Percentiles rank a stretch among this genome's conserved stretches.
These are phyloP conservation scores for Caenorhabditis japonica DNA, from an alignment of 2,888 invertebrate genomes.

Conservation along the genomic window DNA sequence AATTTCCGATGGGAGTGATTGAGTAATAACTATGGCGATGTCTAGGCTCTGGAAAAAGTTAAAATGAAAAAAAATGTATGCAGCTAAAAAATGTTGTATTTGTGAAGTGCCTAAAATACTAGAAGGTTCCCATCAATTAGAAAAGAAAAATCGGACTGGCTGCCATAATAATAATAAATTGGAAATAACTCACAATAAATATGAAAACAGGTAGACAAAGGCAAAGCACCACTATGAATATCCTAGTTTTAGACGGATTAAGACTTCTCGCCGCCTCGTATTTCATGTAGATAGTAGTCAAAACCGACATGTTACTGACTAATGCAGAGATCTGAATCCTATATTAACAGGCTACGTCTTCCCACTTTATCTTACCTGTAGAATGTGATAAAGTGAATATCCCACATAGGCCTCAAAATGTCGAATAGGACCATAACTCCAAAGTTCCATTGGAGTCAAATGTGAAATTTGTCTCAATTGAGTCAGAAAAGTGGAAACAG, in stretches of 20 bases:
- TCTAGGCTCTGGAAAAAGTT: slow-evolving; percentile 5
- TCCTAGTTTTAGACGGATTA: not conserved
- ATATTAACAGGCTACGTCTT: not conserved
- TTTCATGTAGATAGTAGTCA: slow-evolving; percentile 18
- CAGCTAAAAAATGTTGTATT: not conserved
- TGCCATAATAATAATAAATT: not conserved
- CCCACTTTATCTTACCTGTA: slow-evolving; percentile 2
- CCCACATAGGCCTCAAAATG: slow-evolving; percentile 3
- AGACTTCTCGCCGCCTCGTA: slow-evolving; percentile 6
- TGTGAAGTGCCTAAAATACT: no score
- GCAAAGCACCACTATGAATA: not conserved
- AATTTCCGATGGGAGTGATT: slow-evolving; percentile 3
- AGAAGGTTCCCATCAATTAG: no score
- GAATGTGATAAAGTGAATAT: slow-evolving; percentile 7
- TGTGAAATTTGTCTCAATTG: slow-evolving; percentile 11
- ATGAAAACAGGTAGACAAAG: not conserved
- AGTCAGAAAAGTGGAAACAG: not conserved
- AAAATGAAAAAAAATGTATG: no score
- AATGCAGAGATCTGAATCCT: slow-evolving; percentile 9
- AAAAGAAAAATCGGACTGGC: not conserved
- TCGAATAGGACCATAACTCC: slow-evolving; percentile 15
- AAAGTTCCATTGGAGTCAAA: slow-evolving; percentile 4
- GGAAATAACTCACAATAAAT: not conserved
- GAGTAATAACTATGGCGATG: not conserved
- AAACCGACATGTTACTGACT: slow-evolving; percentile 5